Percentiles rank a stretch among this genome's conserved stretches.
These are phyloP conservation scores for Autographa gamma DNA, from an alignment of 2,888 invertebrate genomes.

Conservation along the genomic window DNA sequence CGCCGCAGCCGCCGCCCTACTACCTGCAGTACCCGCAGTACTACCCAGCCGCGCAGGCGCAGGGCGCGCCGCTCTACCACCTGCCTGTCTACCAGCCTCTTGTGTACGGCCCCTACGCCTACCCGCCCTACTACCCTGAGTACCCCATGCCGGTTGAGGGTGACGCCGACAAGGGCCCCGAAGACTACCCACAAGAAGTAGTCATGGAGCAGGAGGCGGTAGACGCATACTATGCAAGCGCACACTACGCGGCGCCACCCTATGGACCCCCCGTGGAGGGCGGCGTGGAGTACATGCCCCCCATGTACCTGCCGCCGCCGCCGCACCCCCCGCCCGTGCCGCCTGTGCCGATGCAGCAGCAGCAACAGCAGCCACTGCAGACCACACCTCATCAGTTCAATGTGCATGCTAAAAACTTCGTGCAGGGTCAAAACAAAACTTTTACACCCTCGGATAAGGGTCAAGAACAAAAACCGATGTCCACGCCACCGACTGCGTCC, in stretches of 20 bases:
- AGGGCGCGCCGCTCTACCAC: slow-evolving; percentile 87
- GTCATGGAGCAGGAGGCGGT: slow-evolving; percentile 86
- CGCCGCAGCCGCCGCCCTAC: slow-evolving; percentile 76
- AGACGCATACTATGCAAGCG: slow-evolving; percentile 83
- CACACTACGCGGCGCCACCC: slow-evolving; percentile 78
- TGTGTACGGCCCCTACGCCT: slow-evolving; percentile 83
- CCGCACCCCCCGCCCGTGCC: slow-evolving; percentile 76
- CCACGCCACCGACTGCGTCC: slow-evolving; percentile 66
- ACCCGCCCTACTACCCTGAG: slow-evolving; percentile 85
- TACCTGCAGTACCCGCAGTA: slow-evolving; percentile 86
- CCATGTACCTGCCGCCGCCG: slow-evolving; percentile 81
- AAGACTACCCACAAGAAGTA: slow-evolving; percentile 83
- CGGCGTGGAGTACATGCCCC: slow-evolving; percentile 82
- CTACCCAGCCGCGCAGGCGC: slow-evolving; percentile 86
- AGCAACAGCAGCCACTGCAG: slow-evolving; percentile 68
- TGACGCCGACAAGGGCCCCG: slow-evolving; percentile 83
- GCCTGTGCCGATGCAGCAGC: slow-evolving; percentile 71
- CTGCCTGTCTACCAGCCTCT: slow-evolving; percentile 86
- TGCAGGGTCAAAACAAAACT: slow-evolving; percentile 74
- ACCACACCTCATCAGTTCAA: slow-evolving; percentile 83
- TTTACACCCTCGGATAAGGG: slow-evolving; percentile 72
- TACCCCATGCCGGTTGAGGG: slow-evolving; percentile 84
- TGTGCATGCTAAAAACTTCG: slow-evolving; percentile 87
- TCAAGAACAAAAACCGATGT: slow-evolving; percentile 71
- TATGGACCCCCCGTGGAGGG: slow-evolving; percentile 81